A percentile compares a stretch with the other conserved stretches of the same genome.
Evolutionary conservation across 2,888 invertebrate genomes (phyloP).

Genomic region (Cheilosia soror): DNA sequence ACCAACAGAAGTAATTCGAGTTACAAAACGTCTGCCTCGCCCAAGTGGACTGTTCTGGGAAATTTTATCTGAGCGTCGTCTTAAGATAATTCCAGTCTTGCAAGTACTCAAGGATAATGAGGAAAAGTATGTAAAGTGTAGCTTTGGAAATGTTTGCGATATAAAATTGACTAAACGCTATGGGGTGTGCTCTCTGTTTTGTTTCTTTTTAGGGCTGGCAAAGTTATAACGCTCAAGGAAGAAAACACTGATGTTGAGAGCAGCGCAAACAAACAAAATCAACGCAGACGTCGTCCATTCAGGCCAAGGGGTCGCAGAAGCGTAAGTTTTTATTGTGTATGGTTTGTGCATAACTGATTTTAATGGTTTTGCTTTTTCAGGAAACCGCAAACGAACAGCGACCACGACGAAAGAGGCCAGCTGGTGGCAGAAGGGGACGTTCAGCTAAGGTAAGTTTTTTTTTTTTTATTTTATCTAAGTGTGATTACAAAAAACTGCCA

Average conservation of each 20-base stretch:
- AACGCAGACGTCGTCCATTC: constrained; percentile 82
- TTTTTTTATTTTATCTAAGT: background rate
- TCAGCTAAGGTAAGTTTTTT: constrained; percentile 79
- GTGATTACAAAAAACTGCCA: no score
- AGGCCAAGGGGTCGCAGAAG: constrained; percentile 67
- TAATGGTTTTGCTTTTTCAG: background rate
- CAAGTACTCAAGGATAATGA: constrained; percentile 88
- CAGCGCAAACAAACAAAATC: constrained; percentile 84
- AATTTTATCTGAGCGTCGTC: constrained; percentile 88
- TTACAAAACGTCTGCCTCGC: constrained; percentile 86
- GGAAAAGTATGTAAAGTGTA: constrained; percentile 85
- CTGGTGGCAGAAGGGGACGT: constrained; percentile 79
- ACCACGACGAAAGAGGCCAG: constrained; percentile 79
- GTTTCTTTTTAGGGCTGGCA: constrained; percentile 85
- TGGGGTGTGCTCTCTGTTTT: background rate
- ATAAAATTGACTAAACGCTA: background rate
- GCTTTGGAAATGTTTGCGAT: background rate
- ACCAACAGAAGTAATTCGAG: constrained; percentile 90
- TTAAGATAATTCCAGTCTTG: constrained; percentile 90
- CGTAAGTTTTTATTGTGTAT: constrained; percentile 40
- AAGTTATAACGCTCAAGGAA: constrained; percentile 87
- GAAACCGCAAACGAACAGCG: constrained; percentile 61
- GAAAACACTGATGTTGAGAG: constrained; percentile 89
- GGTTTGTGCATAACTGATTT: background rate
- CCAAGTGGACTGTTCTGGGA: constrained; percentile 93